Percentiles rank a stretch among this genome's conserved stretches.
Conservation (phyloP, 2,888 invertebrate genomes). For the Perizoma affinitatum region DNA sequence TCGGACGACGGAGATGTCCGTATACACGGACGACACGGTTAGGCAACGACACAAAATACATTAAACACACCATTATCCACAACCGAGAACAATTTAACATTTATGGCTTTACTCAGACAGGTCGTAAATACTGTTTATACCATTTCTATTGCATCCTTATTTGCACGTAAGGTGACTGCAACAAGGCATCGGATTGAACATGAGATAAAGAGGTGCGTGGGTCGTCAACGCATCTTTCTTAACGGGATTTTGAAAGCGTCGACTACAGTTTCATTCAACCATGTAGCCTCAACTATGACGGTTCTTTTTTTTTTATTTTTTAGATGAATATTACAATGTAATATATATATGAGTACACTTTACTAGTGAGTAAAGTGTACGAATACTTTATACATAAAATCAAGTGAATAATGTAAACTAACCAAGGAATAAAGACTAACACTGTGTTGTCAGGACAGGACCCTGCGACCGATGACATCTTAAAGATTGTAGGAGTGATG, state of each 20-base stretch:
- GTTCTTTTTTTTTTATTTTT: no score
- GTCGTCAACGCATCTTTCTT: constrained; percentile 5
- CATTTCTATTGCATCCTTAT: constrained; percentile 68
- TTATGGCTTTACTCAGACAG: constrained; percentile 75
- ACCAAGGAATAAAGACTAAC: no score
- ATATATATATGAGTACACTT: no score
- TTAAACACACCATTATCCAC: constrained; percentile 71
- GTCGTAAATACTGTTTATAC: constrained; percentile 73
- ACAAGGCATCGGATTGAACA: constrained; percentile 29
- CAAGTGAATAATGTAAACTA: no score
- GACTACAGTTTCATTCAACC: no score
- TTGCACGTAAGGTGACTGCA: constrained; percentile 57
- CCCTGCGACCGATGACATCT: no score
- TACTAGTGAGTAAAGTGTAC: no score
- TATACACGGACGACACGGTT: constrained; percentile 55
- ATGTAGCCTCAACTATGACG: no score
- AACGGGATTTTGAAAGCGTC: neutral
- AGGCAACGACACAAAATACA: constrained; percentile 65
- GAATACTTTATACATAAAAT: no score
- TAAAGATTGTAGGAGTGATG: no score
- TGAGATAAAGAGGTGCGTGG: constrained; percentile 17
- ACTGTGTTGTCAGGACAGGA: no score
- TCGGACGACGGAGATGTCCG: constrained; percentile 43
- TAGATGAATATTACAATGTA: no score
- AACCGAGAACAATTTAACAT: constrained; percentile 73